A percentile compares a stretch with the other conserved stretches of the same genome.
These are phyloP conservation scores for Zapus hudsonius DNA, from an alignment of 2,113 vertebrate species.

Conservation along the genomic window DNA sequence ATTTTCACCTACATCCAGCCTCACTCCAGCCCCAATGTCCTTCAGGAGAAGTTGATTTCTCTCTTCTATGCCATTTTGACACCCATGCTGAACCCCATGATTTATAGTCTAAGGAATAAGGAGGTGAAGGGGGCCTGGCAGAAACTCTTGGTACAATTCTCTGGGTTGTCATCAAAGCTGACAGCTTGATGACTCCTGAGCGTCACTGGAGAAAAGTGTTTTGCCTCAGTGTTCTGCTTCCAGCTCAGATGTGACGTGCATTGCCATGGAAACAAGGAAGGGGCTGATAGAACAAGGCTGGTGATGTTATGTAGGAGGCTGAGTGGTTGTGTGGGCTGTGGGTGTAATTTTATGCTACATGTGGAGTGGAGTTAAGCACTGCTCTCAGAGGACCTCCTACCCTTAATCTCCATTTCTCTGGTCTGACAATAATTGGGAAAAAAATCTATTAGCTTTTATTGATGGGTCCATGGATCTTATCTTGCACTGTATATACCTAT, in stretches of 20 bases:
- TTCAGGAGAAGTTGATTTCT: constrained; percentile 59
- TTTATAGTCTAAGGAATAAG: constrained; percentile 48
- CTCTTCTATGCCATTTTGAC: constrained; percentile 54
- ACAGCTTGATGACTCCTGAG: not conserved
- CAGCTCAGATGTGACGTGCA: not conserved
- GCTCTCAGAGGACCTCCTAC: not conserved
- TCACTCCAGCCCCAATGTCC: constrained; percentile 26
- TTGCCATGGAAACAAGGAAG: not conserved
- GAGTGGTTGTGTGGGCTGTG: not conserved
- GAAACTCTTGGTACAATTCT: constrained; percentile 45
- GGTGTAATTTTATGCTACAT: not conserved
- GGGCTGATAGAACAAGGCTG: not conserved
- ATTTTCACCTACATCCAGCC: constrained; percentile 58
- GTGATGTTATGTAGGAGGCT: not conserved
- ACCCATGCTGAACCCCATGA: constrained; percentile 59
- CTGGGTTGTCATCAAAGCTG: constrained; percentile 26
- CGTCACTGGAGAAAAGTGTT: not conserved
- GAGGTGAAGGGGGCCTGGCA: constrained; percentile 54
- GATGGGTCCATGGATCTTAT: not conserved
- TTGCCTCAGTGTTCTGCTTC: not conserved
- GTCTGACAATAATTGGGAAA: not conserved
- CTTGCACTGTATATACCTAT: not conserved
- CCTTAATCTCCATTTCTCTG: not conserved
- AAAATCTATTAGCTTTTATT: not conserved
- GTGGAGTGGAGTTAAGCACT: not conserved